Conservation (phyloP, 2,888 invertebrate genomes). For the Pachydiplax longipennis region DNA sequence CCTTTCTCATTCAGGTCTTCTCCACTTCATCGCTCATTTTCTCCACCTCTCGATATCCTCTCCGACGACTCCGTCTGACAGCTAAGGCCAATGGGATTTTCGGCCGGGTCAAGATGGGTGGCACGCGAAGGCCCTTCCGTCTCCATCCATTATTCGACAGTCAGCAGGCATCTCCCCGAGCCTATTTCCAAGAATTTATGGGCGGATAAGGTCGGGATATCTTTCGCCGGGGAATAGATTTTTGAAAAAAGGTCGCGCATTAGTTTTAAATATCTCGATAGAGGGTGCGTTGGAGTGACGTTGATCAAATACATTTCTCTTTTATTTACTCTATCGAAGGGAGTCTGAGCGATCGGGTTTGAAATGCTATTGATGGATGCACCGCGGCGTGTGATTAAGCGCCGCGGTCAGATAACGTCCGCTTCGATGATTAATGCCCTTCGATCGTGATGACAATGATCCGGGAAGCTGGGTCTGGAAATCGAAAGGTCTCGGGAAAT, state of each 20-base stretch:
- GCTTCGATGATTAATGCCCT: neutral
- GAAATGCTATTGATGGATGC: neutral
- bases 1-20: neutral
- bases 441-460: no score
- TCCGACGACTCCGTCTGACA: neutral
- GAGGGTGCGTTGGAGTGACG: neutral
- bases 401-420: neutral
- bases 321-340: neutral
- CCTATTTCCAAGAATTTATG: neutral
- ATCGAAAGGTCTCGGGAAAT: no score
- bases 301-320: neutral
- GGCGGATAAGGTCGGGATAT: neutral
- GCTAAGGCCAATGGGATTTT: conserved; percentile 5
- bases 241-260: neutral
- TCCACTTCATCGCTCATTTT: neutral
- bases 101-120: conserved; percentile 5
- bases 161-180: neutral
- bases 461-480: no score
- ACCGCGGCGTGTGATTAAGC: neutral
- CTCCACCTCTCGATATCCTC: neutral
- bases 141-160: neutral
- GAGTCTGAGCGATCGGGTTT: neutral
- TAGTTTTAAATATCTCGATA: neutral
- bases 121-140: neutral
- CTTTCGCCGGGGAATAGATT: neutral